phyloP scores from a whole-genome alignment of 2,113 vertebrate species.

The Gambusia affinis region DNA sequence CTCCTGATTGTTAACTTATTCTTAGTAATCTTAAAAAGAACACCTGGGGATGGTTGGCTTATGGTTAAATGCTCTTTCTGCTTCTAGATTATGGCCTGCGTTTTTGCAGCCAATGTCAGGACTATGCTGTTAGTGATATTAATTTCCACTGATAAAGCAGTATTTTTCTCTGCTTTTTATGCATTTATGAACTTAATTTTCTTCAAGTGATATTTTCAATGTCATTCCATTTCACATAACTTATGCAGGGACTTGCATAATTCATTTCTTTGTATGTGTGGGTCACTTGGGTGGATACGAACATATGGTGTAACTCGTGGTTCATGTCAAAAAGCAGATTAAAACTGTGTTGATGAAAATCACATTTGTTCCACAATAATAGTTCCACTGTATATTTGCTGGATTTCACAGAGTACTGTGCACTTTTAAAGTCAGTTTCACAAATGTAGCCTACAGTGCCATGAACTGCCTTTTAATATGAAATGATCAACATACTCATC shows the following conservation, averaged over 20 bases:
- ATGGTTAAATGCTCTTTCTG: too few relatives aligned
- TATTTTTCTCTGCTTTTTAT: neutral
- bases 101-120: neutral
- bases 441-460: conserved; percentile 57
- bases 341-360: neutral
- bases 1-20: too few relatives aligned
- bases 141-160: neutral
- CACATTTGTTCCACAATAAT: neutral
- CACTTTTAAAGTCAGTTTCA: conserved; percentile 27
- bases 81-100: too few relatives aligned
- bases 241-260: neutral
- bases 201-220: neutral
- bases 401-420: conserved; percentile 25
- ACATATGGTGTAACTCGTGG: neutral
- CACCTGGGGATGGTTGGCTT: too few relatives aligned
- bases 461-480: conserved; percentile 54
- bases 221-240: neutral
- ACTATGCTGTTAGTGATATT: neutral
- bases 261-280: neutral
- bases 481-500: conserved; percentile 11
- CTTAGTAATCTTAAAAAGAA: too few relatives aligned
- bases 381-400: neutral
- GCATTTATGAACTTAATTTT: neutral
- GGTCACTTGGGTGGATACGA: neutral
- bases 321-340: neutral